Evolutionary conservation across 2,888 invertebrate species (phyloP).

Genomic region (Drosophila melanosoma): DNA sequence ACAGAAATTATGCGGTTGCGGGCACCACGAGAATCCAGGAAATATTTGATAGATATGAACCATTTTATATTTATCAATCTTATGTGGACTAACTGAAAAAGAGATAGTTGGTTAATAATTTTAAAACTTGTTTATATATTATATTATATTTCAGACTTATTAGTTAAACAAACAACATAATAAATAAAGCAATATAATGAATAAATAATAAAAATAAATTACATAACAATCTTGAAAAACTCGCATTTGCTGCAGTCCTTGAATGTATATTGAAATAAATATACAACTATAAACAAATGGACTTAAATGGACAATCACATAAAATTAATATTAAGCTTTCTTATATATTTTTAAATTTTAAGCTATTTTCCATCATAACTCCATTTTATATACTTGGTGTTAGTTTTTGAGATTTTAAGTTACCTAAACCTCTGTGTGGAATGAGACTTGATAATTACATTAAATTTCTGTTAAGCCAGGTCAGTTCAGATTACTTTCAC

Average conservation of each 20-base stretch:
- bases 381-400: neutral
- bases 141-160: neutral
- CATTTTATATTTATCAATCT: neutral
- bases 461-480: conserved; percentile 49
- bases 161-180: neutral
- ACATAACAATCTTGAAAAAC: neutral
- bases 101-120: neutral
- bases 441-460: conserved; percentile 1
- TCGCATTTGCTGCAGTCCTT: neutral
- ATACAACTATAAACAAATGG: neutral
- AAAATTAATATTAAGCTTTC: neutral
- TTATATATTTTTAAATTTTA: neutral
- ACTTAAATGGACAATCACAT: neutral
- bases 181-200: neutral
- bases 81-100: neutral
- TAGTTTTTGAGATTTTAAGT: neutral
- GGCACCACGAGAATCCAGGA: conserved; percentile 15
- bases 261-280: neutral
- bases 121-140: neutral
- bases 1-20: conserved; percentile 52
- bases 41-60: neutral
- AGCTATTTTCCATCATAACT: neutral
- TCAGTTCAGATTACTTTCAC: conserved; percentile 60
- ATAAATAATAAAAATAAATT: neutral
- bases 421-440: neutral